These are phyloP conservation scores for Pseudomyrmex flavicornis DNA, from an alignment of 1,140 invertebrate genomes.

Conservation along the genomic window DNA sequence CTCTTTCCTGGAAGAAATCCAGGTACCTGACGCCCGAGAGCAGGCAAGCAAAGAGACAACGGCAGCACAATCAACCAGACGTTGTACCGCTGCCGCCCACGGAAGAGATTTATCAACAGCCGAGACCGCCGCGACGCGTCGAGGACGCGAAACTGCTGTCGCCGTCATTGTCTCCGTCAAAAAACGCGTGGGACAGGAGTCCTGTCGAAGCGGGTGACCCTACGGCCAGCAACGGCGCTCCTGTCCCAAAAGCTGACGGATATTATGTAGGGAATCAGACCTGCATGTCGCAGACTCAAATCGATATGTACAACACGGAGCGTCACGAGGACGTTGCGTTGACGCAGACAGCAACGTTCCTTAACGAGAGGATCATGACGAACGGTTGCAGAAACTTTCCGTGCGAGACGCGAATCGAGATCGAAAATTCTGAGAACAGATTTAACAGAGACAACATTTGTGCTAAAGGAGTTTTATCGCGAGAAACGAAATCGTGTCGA, in stretches of 20 bases:
- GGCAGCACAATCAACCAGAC: constrained; percentile 86
- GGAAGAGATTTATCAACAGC: constrained; percentile 87
- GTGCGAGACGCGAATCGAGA: constrained; percentile 35
- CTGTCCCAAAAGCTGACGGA: constrained; percentile 76
- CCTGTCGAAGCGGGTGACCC: constrained; percentile 80
- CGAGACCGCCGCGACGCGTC: constrained; percentile 86
- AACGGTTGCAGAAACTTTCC: constrained; percentile 42
- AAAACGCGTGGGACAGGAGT: constrained; percentile 88
- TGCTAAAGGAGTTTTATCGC: background rate
- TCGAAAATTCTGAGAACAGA: constrained; percentile 7
- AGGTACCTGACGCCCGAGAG: constrained; percentile 77
- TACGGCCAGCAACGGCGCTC: constrained; percentile 81
- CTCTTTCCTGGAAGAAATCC: constrained; percentile 75
- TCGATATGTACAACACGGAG: background rate
- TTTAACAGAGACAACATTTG: background rate
- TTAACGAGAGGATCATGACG: background rate
- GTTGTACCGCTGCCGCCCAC: constrained; percentile 87
- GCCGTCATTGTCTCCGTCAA: constrained; percentile 84
- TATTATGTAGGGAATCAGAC: constrained; percentile 77
- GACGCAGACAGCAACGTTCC: background rate
- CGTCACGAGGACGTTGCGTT: background rate
- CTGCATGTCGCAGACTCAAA: background rate
- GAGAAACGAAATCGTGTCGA: background rate
- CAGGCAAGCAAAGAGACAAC: constrained; percentile 89
- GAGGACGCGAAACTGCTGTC: constrained; percentile 71